Percentiles rank a stretch among this genome's conserved stretches.
phyloP scores from a whole-genome alignment of 2,113 vertebrate genomes.

The Micronycteris hirsuta region DNA sequence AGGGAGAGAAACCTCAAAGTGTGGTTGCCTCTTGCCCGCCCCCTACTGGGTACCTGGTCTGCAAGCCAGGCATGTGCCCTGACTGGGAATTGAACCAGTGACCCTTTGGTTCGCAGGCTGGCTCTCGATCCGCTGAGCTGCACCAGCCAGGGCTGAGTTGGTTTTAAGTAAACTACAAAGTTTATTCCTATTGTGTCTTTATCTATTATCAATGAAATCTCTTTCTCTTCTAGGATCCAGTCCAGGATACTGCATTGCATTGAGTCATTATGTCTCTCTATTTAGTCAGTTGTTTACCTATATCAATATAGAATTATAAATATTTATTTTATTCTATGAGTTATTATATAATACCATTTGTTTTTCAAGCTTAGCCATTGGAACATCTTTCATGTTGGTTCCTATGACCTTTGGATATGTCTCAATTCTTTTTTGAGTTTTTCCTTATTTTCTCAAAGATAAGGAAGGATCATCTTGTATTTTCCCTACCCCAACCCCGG shows the following conservation, averaged over 20 bases:
- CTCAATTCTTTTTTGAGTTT: not conserved
- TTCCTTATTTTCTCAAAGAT: not conserved
- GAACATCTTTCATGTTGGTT: not conserved
- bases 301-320: not conserved
- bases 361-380: not conserved
- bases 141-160: not conserved
- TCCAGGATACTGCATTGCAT: not conserved
- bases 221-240: not conserved
- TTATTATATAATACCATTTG: not conserved
- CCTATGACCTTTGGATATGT: not conserved
- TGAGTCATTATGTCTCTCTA: not conserved
- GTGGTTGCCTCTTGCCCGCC: no score
- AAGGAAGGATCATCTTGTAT: not conserved
- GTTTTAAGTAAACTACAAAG: not conserved
- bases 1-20: no score
- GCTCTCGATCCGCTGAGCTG: no score
- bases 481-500: fast-evolving
- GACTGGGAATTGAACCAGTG: no score
- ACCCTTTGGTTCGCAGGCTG: no score
- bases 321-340: not conserved
- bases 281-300: not conserved
- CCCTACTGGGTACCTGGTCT: no score
- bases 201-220: not conserved
- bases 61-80: no score
- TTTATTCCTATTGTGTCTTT: not conserved